Percentiles rank a stretch among this genome's conserved stretches.
Evolutionary conservation across 2,888 invertebrate genomes (phyloP).

Genomic region (Diploptera punctata): DNA sequence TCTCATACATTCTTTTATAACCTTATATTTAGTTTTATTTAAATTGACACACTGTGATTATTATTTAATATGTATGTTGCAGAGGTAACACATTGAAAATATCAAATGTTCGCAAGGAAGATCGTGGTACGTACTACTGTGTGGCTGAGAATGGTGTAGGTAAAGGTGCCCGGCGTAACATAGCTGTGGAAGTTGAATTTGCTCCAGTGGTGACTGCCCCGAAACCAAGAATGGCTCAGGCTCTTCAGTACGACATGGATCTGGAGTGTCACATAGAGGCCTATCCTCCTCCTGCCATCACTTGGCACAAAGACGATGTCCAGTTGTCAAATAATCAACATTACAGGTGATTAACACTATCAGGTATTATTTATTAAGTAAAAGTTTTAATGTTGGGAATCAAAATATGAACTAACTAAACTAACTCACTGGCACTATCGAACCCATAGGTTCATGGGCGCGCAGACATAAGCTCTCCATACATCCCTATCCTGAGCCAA

Average conservation of each 20-base stretch:
- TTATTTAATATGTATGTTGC: conserved; percentile 45
- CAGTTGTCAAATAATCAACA: conserved; percentile 89
- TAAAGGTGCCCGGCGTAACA: conserved; percentile 71
- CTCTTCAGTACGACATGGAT: conserved; percentile 93
- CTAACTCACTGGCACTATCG: too few species aligned
- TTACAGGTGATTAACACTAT: conserved; percentile 74
- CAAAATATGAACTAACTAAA: too few species aligned
- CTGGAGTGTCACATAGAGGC: conserved; percentile 94
- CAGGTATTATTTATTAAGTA: too few species aligned
- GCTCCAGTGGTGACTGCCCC: conserved; percentile 87
- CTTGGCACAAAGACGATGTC: conserved; percentile 84
- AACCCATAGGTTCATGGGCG: too few species aligned
- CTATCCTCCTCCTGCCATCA: conserved; percentile 91
- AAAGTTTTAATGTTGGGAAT: too few species aligned
- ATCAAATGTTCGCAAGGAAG: conserved; percentile 80
- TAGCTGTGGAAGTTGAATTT: conserved; percentile 90
- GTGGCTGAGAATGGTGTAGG: conserved; percentile 92
- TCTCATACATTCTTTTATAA: too few species aligned
- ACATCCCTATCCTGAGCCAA: too few species aligned
- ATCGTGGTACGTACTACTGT: conserved; percentile 92
- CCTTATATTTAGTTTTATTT: background rate
- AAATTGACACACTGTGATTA: background rate
- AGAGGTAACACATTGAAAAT: conserved; percentile 85
- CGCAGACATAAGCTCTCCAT: too few species aligned
- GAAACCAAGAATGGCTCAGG: conserved; percentile 83